phyloP scores from a whole-genome alignment of 2,113 vertebrate species.

The Phaethon lepturus region DNA sequence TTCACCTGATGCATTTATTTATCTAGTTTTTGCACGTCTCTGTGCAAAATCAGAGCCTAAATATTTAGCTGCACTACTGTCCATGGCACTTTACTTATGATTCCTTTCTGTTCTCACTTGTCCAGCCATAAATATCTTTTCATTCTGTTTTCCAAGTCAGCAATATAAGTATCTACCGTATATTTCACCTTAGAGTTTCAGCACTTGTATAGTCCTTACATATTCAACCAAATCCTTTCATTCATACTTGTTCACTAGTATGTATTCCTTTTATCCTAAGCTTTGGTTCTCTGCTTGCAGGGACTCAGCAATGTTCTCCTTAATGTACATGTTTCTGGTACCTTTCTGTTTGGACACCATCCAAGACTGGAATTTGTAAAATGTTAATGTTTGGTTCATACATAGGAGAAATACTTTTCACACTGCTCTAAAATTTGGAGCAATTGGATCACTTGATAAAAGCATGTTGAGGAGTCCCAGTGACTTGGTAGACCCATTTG shows the following conservation, averaged over 20 bases:
- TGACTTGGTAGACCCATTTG: conserved; percentile 3
- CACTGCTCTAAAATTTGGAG: background rate
- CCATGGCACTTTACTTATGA: background rate
- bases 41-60: conserved; percentile 4
- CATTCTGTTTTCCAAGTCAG: conserved; percentile 57
- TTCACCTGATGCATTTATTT: background rate
- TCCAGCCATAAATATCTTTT: background rate
- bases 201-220: conserved; percentile 40
- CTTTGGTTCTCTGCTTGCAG: conserved; percentile 57
- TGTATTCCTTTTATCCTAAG: conserved; percentile 54
- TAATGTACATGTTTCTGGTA: conserved; percentile 5
- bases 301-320: conserved; percentile 45
- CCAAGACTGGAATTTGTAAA: conserved; percentile 17
- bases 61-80: background rate
- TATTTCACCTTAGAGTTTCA: conserved; percentile 62
- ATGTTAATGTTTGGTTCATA: background rate
- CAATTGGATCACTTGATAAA: conserved; percentile 15
- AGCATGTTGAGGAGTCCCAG: background rate
- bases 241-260: conserved; percentile 54
- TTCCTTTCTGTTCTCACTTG: background rate
- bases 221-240: conserved; percentile 60
- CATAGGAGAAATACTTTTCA: background rate
- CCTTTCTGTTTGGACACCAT: conserved; percentile 45
- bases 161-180: conserved; percentile 41
- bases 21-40: background rate